phyloP scores from a whole-genome alignment of 2,113 vertebrate genomes.

The Tyrannus savana region DNA sequence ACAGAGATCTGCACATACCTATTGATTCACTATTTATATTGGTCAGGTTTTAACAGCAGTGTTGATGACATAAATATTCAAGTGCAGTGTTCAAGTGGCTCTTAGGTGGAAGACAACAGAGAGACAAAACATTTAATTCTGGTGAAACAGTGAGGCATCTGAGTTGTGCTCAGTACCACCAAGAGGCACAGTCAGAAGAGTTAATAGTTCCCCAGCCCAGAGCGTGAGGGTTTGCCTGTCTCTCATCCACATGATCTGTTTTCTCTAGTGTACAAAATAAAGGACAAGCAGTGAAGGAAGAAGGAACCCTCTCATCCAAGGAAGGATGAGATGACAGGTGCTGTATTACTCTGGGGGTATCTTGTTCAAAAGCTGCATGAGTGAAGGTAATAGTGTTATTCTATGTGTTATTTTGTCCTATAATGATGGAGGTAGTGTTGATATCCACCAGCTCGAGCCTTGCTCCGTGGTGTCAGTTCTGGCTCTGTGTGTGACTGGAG shows the following conservation, averaged over 20 bases:
- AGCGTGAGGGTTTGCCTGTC: background rate
- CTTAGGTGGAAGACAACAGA: background rate
- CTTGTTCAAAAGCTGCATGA: background rate
- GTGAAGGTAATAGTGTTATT: background rate
- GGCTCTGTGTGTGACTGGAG: background rate
- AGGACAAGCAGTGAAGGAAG: background rate
- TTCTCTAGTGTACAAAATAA: background rate
- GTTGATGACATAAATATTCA: background rate
- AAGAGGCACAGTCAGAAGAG: background rate
- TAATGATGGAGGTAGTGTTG: background rate
- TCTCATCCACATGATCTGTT: background rate
- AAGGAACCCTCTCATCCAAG: background rate
- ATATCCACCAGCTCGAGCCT: background rate
- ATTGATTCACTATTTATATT: slow-evolving; percentile 1
- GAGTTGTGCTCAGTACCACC: background rate
- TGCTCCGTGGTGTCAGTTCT: accelerated
- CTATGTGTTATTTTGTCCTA: background rate
- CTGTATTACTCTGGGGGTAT: too few species aligned
- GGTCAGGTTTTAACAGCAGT: background rate
- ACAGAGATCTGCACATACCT: background rate
- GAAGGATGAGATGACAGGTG: background rate
- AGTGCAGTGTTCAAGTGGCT: background rate
- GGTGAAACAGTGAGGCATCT: background rate
- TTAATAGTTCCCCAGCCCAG: background rate
- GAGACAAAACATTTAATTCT: background rate